phyloP scores from a whole-genome alignment of 1,140 invertebrate species.

The Calosoma granatense region DNA sequence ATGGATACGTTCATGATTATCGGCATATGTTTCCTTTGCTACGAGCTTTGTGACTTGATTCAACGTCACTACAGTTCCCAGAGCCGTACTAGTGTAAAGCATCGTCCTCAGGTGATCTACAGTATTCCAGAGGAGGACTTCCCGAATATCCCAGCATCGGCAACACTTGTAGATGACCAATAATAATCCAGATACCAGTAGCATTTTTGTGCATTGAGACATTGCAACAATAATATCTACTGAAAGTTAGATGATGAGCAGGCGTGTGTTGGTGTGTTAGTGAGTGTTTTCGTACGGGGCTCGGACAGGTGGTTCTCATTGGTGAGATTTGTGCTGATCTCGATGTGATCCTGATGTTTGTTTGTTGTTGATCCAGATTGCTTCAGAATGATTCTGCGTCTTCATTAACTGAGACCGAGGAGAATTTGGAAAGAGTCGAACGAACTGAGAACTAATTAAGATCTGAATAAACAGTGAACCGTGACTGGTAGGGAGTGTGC shows the following conservation, averaged over 20 bases:
- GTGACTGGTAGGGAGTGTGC: not conserved
- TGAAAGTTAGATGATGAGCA: too few relatives aligned
- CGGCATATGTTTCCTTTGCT: slow-evolving; percentile 44
- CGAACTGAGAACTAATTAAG: not conserved
- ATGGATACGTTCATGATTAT: slow-evolving; percentile 47
- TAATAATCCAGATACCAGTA: not conserved
- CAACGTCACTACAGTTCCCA: slow-evolving; percentile 17
- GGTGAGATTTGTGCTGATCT: not conserved
- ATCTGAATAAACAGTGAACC: not conserved
- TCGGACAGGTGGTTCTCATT: slow-evolving; percentile 1
- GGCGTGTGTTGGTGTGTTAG: not conserved
- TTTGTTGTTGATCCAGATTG: not conserved
- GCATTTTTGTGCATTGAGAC: too few relatives aligned
- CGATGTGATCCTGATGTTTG: not conserved
- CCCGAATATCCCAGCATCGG: slow-evolving; percentile 1
- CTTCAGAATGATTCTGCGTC: not conserved
- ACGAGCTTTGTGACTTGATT: slow-evolving; percentile 41
- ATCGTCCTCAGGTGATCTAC: slow-evolving; percentile 23
- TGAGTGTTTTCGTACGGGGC: not conserved
- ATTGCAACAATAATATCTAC: too few relatives aligned
- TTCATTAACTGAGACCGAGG: not conserved
- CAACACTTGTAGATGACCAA: slow-evolving; percentile 14
- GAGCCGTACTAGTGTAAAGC: slow-evolving; percentile 16
- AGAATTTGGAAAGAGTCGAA: not conserved
- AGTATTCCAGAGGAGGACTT: slow-evolving; percentile 19